phyloP scores from a whole-genome alignment of 2,888 invertebrate genomes.

The Pelosia muscerda region DNA sequence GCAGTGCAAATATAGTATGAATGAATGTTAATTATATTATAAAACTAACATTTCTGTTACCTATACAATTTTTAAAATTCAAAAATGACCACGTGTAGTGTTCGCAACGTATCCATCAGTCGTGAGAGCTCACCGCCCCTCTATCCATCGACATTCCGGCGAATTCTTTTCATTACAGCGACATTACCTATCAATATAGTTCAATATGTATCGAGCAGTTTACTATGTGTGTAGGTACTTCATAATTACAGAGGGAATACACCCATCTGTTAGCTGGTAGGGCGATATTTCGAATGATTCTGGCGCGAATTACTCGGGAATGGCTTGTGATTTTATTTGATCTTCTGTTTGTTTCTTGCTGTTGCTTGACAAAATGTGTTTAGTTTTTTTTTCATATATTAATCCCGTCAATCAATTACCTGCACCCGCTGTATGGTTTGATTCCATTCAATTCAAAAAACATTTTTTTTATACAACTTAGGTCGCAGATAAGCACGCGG shows the following conservation, averaged over 20 bases:
- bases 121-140: conserved; percentile 51
- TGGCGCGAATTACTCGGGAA: background rate
- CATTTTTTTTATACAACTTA: too few species aligned
- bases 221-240: background rate
- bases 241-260: background rate
- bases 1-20: too few species aligned
- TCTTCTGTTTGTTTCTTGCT: too few species aligned
- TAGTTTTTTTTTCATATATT: too few species aligned
- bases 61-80: background rate
- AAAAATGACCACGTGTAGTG: conserved; percentile 50
- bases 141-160: conserved; percentile 43
- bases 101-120: conserved; percentile 45
- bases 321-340: too few species aligned
- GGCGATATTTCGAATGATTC: background rate
- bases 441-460: too few species aligned
- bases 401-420: too few species aligned
- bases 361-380: too few species aligned
- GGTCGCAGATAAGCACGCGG: too few species aligned
- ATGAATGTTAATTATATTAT: too few species aligned
- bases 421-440: too few species aligned
- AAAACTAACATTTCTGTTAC: too few species aligned
- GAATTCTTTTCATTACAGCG: conserved; percentile 29
- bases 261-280: background rate
- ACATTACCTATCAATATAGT: conserved; percentile 25
- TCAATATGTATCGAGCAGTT: background rate